Percentiles rank a stretch among this genome's conserved stretches.
Conservation (phyloP, 1,140 invertebrate genomes). For the Phthorimaea operculella region DNA sequence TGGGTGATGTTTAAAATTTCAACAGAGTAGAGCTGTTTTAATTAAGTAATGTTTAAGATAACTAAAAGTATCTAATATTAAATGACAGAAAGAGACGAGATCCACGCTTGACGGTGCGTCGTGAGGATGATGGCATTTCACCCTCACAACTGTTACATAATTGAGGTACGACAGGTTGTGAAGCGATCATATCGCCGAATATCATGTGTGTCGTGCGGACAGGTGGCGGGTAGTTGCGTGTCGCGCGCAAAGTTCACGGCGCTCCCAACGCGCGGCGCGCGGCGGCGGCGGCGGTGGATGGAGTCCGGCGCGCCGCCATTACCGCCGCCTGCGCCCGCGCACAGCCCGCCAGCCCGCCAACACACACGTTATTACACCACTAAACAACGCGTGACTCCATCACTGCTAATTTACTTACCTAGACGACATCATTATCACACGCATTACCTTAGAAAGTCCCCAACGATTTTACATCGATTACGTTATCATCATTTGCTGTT, state of each 20-base stretch:
- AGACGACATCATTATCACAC: slow-evolving; percentile 29
- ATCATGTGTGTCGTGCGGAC: neutral
- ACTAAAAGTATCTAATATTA: no score
- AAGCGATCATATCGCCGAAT: no score
- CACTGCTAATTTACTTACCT: slow-evolving; percentile 28
- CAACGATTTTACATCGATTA: slow-evolving; percentile 6
- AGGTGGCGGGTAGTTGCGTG: neutral
- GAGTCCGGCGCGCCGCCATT: neutral
- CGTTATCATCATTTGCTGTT: slow-evolving; percentile 5
- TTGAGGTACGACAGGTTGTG: no score
- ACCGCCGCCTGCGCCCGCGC: neutral
- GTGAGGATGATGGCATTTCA: no score
- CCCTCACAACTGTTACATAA: no score
- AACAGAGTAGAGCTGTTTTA: no score
- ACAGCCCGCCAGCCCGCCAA: neutral
- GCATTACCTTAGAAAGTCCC: slow-evolving; percentile 4
- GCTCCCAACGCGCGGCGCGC: slow-evolving; percentile 17
- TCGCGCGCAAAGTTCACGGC: slow-evolving; percentile 25
- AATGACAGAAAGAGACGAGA: no score
- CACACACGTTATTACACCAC: slow-evolving; percentile 18
- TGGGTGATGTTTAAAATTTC: no score
- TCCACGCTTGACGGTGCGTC: no score
- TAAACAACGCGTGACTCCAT: slow-evolving; percentile 32
- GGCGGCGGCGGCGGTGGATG: neutral
- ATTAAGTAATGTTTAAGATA: no score